Evolutionary conservation across 1,140 invertebrate genomes (phyloP).

Genomic region (Alviniconcha marisindica): DNA sequence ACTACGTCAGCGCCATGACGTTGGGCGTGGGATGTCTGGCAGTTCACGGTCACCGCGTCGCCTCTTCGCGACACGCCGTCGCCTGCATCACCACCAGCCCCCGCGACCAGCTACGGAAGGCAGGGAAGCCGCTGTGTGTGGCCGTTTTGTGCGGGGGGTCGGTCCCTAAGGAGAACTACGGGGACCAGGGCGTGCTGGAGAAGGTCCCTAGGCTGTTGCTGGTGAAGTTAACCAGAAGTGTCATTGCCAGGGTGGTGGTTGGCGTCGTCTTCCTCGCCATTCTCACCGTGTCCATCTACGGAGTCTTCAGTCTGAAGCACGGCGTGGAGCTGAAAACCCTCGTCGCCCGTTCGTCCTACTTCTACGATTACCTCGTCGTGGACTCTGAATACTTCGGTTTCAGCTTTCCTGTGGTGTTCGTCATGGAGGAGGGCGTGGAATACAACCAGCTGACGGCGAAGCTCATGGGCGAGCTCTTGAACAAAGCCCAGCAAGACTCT

Average conservation of each 20-base stretch:
- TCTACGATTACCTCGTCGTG: conserved; percentile 42
- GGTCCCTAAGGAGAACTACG: background rate
- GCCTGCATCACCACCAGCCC: conserved; percentile 31
- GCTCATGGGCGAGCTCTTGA: conserved; percentile 36
- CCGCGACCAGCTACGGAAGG: conserved; percentile 33
- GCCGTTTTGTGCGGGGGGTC: conserved; percentile 25
- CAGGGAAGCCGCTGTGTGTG: background rate
- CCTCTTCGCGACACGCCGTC: conserved; percentile 67
- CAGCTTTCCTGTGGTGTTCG: conserved; percentile 46
- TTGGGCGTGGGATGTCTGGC: conserved; percentile 95
- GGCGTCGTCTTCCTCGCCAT: conserved; percentile 89
- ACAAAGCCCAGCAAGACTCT: conserved; percentile 33
- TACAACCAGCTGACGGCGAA: conserved; percentile 27
- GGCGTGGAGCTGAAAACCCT: conserved; percentile 84
- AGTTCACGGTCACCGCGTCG: conserved; percentile 90
- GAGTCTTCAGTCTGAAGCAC: conserved; percentile 88
- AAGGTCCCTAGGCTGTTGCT: conserved; percentile 34
- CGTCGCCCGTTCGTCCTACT: conserved; percentile 70
- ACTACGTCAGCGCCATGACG: conserved; percentile 95
- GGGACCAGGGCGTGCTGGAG: conserved; percentile 31
- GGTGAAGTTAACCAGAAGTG: conserved; percentile 59
- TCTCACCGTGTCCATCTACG: conserved; percentile 90
- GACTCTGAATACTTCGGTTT: conserved; percentile 41
- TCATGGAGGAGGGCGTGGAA: conserved; percentile 17
- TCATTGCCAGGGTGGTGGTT: conserved; percentile 81